Evolutionary conservation across 2,888 invertebrate species (phyloP).

Genomic region (Syrphus vitripennis): DNA sequence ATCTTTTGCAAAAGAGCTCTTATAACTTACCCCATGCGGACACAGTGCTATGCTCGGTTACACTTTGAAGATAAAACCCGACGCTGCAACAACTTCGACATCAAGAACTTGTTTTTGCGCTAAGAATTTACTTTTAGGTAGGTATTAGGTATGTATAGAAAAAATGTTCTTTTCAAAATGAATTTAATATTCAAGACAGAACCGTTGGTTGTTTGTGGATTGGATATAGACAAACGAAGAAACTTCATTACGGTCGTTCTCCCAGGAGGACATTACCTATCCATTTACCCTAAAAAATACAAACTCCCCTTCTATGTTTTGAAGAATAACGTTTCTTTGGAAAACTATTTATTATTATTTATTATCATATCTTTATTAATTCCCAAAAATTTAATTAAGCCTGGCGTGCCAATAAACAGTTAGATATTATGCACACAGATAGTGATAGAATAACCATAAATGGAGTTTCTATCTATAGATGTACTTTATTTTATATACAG

Average conservation of each 20-base stretch:
- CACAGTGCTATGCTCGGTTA: conserved; percentile 48
- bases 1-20: conserved; percentile 62
- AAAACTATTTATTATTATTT: conserved; percentile 47
- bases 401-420: conserved; percentile 49
- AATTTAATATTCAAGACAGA: conserved; percentile 45
- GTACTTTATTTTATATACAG: conserved; percentile 29
- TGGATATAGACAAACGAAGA: background rate
- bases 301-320: background rate
- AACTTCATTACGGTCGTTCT: conserved; percentile 18
- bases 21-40: conserved; percentile 65
- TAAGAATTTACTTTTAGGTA: background rate
- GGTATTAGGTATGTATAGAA: background rate
- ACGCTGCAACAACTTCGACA: background rate
- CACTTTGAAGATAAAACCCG: conserved; percentile 40
- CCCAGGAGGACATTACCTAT: conserved; percentile 37
- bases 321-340: background rate
- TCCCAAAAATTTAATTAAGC: conserved; percentile 60
- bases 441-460: too few species aligned
- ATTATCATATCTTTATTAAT: conserved; percentile 2
- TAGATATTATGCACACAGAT: background rate
- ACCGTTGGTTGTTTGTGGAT: background rate
- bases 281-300: background rate
- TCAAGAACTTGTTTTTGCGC: conserved; percentile 49
- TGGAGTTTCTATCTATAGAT: background rate
- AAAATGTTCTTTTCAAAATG: conserved; percentile 36